Base-by-base conservation (phyloP, 2,888 invertebrate species). In the Pyrochroa serraticornis region DNA sequence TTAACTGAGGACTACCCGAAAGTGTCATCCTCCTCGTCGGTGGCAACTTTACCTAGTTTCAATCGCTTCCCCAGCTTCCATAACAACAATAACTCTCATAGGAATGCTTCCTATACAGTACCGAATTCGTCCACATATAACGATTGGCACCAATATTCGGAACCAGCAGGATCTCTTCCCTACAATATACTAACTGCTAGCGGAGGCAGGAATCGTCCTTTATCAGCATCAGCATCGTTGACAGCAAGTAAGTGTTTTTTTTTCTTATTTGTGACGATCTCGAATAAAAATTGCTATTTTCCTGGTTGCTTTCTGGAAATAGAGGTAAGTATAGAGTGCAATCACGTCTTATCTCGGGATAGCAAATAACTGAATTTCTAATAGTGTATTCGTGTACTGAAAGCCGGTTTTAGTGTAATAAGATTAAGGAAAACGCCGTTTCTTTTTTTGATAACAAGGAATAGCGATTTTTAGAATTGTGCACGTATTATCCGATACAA, bases 221-320 rank as follows among this genome's bases (percentile, higher is more conserved):
- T 87, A 44, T 85, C 87, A 58, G 89, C 90, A 39, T 85, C 89
- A 55, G 87, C 88, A 58, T 87, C 87, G 64, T 82, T 90, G 64
- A 83, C 88, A 71, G 88, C 89, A 77, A 86, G 90, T 90, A 80
- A 89, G 90, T 86, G 22, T 3, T 22, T 22, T 44, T 44, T 38
- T 44, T 39, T 43, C 12, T 34, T 41, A 12, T 12, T 14, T 35
- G n/a, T 35, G 35, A 6, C 10, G 6, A 35, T 35, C 3, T 35
- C 3, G 35, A 35, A 35, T 9, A 3, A 9, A 35, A 35, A 35
- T 9, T 10, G 35, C 10, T 2, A 3, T 35, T 10, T 35, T 35
- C 35, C 35, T 35, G 35, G n/a, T 9, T 9, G n/a, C n/a, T n/a
- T 37, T 36, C 37, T 14, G 52, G 52, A 52, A 52, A 37, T 32